Percentiles rank a stretch among this genome's conserved stretches.
These are phyloP conservation scores for Theonella swinhoei DNA, from an alignment of 37 sponge, comb jelly and placozoan species.

Conservation along the genomic window DNA sequence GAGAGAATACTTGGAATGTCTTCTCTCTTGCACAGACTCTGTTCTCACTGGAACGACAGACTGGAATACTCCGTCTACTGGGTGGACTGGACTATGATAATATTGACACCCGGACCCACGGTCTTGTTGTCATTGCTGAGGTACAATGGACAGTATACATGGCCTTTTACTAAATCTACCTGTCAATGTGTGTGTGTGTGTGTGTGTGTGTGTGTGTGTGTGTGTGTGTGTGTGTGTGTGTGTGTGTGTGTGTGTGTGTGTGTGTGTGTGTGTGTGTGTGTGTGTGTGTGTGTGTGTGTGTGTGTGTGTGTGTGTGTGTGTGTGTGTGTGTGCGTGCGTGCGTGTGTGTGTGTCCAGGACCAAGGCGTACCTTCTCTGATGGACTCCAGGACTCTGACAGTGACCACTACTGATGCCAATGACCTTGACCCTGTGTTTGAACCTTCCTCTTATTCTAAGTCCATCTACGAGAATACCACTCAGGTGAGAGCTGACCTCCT, in stretches of 20 bases:
- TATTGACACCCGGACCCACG: not conserved
- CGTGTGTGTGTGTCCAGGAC: conserved; percentile 18
- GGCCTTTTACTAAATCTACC: not conserved
- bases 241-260: too few relatives aligned
- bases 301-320: not conserved
- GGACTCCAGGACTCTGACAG: not conserved
- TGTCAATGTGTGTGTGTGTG: too few relatives aligned
- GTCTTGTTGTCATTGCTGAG: not conserved
- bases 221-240: too few relatives aligned
- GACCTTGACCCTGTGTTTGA: conserved; percentile 37
- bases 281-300: not conserved
- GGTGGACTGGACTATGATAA: conserved; percentile 13
- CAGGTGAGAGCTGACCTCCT: conserved; percentile 8
- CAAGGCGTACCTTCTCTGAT: not conserved
- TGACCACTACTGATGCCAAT: conserved; percentile 33
- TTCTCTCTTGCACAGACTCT: not conserved
- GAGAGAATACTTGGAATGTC: not conserved
- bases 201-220: too few relatives aligned
- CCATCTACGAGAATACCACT: conserved; percentile 52
- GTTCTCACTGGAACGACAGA: not conserved
- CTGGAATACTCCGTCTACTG: not conserved
- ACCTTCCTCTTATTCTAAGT: not conserved
- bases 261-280: too few relatives aligned
- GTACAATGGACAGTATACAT: not conserved
- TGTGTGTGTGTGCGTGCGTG: not conserved